phyloP scores from a whole-genome alignment of 1,140 invertebrate genomes.

The Macrobrachium nipponense region DNA sequence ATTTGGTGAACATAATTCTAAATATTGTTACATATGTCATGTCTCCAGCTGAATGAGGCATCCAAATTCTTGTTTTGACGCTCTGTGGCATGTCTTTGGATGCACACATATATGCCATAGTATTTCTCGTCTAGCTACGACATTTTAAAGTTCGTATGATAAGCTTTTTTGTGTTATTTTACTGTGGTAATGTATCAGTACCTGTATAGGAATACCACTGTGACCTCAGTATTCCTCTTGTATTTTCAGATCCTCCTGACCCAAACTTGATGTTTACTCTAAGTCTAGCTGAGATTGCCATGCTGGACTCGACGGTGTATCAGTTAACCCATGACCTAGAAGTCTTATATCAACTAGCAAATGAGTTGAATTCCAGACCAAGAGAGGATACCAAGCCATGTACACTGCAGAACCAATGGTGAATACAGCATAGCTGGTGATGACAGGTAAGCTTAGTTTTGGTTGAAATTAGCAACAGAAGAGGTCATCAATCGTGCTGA shows the following conservation, averaged over 20 bases:
- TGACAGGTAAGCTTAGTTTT: slow-evolving; percentile 40
- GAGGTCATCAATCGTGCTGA: neutral
- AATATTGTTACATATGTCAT: no score
- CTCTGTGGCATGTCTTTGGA: no score
- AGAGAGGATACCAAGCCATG: slow-evolving; percentile 70
- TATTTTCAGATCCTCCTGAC: slow-evolving; percentile 23
- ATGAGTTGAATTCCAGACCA: slow-evolving; percentile 23
- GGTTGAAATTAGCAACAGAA: slow-evolving; percentile 27
- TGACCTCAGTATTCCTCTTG: neutral
- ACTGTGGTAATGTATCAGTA: no score
- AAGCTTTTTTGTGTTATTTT: no score
- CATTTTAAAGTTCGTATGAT: neutral
- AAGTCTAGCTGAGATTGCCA: slow-evolving; percentile 13
- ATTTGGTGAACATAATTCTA: no score
- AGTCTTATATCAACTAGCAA: slow-evolving; percentile 25
- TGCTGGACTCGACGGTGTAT: slow-evolving; percentile 18
- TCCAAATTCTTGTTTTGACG: no score
- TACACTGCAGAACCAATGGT: slow-evolving; percentile 72
- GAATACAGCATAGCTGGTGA: slow-evolving; percentile 67
- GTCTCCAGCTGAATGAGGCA: no score
- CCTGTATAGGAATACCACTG: no score
- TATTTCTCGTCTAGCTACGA: neutral
- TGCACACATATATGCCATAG: no score
- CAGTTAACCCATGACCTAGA: slow-evolving; percentile 32
- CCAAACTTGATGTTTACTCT: slow-evolving; percentile 11